phyloP scores from a whole-genome alignment of 2,888 invertebrate genomes.

The Apodemia duryi region DNA sequence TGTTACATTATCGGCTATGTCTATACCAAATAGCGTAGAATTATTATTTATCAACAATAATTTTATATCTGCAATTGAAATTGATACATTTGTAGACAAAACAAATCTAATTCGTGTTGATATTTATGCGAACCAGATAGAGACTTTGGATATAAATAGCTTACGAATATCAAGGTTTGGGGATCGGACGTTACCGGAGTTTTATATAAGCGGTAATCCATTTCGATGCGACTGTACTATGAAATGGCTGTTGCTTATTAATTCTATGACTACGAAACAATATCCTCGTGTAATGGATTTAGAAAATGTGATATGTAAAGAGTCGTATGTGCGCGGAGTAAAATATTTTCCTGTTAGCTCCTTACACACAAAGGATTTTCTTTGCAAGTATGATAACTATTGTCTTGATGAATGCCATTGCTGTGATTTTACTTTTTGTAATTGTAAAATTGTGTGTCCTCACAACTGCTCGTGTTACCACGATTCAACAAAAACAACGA shows the following conservation, averaged over 20 bases:
- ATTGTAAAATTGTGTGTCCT: conserved; percentile 97
- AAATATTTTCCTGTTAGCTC: conserved; percentile 87
- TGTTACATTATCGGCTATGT: conserved; percentile 86
- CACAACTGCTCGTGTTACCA: conserved; percentile 96
- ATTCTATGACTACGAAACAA: conserved; percentile 88
- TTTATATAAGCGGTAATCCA: conserved; percentile 95
- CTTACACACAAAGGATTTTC: conserved; percentile 89
- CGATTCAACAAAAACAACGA: conserved; percentile 94
- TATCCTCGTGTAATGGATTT: conserved; percentile 94
- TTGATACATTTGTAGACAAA: conserved; percentile 92
- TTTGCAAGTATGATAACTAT: conserved; percentile 93
- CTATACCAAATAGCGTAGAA: conserved; percentile 93
- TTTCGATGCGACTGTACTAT: conserved; percentile 96
- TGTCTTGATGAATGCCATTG: conserved; percentile 96
- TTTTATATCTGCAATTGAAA: conserved; percentile 87
- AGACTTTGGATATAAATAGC: conserved; percentile 89
- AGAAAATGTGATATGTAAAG: conserved; percentile 91
- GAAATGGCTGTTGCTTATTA: conserved; percentile 96
- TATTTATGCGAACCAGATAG: conserved; percentile 92
- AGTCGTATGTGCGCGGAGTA: conserved; percentile 89
- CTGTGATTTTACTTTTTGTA: conserved; percentile 96
- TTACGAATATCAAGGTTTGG: conserved; percentile 85
- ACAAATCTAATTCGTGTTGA: conserved; percentile 90
- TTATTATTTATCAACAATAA: conserved; percentile 93
- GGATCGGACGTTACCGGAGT: conserved; percentile 88